Base-by-base conservation (phyloP, 2,113 vertebrate genomes). In the Rhipidura dahli region DNA sequence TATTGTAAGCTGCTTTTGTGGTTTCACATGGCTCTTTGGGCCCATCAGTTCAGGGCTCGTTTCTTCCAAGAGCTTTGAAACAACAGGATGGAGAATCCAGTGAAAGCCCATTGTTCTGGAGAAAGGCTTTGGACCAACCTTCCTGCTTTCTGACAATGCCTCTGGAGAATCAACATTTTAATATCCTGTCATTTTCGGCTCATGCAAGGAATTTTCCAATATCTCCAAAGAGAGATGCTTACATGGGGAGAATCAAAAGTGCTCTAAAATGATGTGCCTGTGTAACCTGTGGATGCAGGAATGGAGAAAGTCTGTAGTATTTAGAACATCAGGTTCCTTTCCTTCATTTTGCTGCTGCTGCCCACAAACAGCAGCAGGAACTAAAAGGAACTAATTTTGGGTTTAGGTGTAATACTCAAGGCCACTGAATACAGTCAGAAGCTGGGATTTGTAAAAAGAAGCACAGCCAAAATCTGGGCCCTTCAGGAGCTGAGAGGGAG, bases 1-100 rank as follows among this genome's bases (percentile, higher is more conserved):
- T 90, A 89, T 33, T 90, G 44, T 93, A 96, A 96, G 87, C 90
- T 86, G 90, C 78, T 96, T 96, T 94, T 75, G 68, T 86, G 73
- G 47, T 73, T 95, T 90, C 75, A 44, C 0, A 0, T 0, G 3
- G 68, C 64, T 80, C 24, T 91, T 70, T 0, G 12, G 35, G 75
- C 68, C 54, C 64, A 11, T 81, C 2, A 1, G 35, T 90, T 91
- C 7, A 1, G 66, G 93, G 82, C 75, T 87, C 0, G 0, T 73
- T 87, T 82, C 49, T 37, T 77, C 63, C 64, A 70, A 65, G 75
- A 73, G 60, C 71, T 93, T 88, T 3, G 5, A 77, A 92, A 70
- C 64, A 79, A 80, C 33, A n/a, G 71, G 20, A 40, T 56, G 79
- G 57, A 81, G 87, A 87, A 79, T 64, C 53, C 44, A 47, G 15